Percentiles rank a stretch among this genome's conserved stretches.
These are phyloP conservation scores for Tipula confusa DNA, from an alignment of 2,888 invertebrate genomes.

Conservation along the genomic window DNA sequence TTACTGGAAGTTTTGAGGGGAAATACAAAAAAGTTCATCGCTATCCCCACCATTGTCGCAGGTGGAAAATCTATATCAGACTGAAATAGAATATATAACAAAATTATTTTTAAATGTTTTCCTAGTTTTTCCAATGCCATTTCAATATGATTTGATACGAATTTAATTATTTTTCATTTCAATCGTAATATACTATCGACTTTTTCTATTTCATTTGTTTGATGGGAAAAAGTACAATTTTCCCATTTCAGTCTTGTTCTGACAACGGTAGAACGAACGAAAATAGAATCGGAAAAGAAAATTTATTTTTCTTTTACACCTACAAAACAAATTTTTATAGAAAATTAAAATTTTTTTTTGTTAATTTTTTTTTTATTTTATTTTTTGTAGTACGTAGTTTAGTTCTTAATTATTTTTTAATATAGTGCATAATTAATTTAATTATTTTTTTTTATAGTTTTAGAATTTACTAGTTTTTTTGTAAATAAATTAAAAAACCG, in stretches of 20 bases:
- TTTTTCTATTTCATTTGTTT: conserved; percentile 28
- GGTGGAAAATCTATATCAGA: not conserved
- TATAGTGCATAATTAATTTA: not conserved
- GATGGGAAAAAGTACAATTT: not conserved
- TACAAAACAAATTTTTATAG: not conserved
- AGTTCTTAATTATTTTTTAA: not conserved
- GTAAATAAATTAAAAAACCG: not conserved
- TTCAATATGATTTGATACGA: not conserved
- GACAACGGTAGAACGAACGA: conserved; percentile 29
- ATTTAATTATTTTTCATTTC: not conserved
- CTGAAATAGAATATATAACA: not conserved
- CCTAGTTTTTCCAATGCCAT: not conserved
- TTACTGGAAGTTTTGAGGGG: not conserved
- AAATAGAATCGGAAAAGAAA: not conserved
- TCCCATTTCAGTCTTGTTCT: conserved; percentile 3
- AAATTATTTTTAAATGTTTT: not conserved
- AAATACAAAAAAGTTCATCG: not conserved
- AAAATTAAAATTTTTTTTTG: not conserved
- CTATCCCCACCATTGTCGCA: not conserved
- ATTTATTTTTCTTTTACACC: not conserved
- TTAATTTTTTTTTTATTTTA: not conserved
- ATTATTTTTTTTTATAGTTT: not conserved
- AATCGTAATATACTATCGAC: not conserved
- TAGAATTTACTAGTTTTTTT: conserved; percentile 4
- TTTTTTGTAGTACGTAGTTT: not conserved